Evolutionary conservation across 2,888 invertebrate species (phyloP), one percentile per base, ranked within the genome.

Genomic region (Orchesella flavescens): DNA sequence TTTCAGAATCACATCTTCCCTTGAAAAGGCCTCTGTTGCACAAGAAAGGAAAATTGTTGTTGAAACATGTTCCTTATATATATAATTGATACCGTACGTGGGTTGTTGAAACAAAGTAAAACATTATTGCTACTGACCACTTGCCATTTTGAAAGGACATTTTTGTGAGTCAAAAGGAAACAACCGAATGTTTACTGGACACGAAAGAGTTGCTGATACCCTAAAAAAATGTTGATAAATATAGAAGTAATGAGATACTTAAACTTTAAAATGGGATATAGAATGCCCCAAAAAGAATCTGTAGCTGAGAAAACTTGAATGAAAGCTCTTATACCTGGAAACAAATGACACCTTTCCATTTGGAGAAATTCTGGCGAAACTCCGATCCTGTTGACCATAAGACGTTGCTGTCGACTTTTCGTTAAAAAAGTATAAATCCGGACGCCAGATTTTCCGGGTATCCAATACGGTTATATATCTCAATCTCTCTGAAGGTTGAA

Each of bases 121-220:
- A 34, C 34, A 34, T 4, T 4, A 34, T 34, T 34, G 5, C 13
- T 44, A 80, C 79, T 65, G 15, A 80, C 79, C 79, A 66, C 79
- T 79, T 53, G 79, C 65, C 44, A 79, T 71, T 72, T 79, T 79
- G 15, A 79, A 34, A 1, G 79, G 79, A 63, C 79, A 79, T 72
- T 79, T 79, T 55, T 79, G 79, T 15, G 79, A 79, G 17, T 79
- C 79, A 43, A 79, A 79, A 5, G 79, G 79, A 57, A 79, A 79
- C 1, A 79, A 43, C 12, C 79, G 71, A 44, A 79, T 79, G 21
- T 72, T 79, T 19, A 76, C 66, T 9, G 71, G 63, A 43, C 79
- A 79, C 1, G 71, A 79, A 13, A 80, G 57, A 23, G 57, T 55
- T 15, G 79, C 79, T 3, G 65, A 55, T 10, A 80, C 44, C 43